Base-by-base conservation (phyloP, 1,140 invertebrate species). In the Drosophila azteca region DNA sequence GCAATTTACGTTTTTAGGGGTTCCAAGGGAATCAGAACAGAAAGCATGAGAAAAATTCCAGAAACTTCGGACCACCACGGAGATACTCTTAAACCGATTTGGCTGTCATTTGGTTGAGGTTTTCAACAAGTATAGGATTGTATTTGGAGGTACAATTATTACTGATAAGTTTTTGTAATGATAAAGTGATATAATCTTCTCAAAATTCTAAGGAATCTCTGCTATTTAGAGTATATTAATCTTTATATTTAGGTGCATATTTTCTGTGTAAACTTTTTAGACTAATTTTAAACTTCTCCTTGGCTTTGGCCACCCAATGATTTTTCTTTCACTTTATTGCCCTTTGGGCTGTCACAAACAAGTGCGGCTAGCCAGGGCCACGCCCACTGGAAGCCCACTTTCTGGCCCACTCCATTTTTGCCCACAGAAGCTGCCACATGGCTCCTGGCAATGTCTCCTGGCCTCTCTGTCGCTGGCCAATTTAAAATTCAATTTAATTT, bases 401-500 rank as follows among this genome's bases (percentile, higher is more conserved):
- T 35, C 6, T 2, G 15, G 11, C 11, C 7, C 8, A 43, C 62
- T 24, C 17, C 11, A 15, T 20, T n/a, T n/a, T n/a, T n/a, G n/a
- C n/a, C n/a, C n/a, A 49, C 65, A 55, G 41, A 70, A 39, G 43
- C n/a, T n/a, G n/a, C n/a, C n/a, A n/a, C 69, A 73, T 20, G 17
- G 22, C 22, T 24, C 22, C 64, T 55, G 49, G 51, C 57, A 51
- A 63, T 41, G 53, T 75, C 59, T 73, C 22, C 15, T 35, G 51
- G 52, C 43, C 67, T 59, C 67, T 59, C 49, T 41, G 48, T 54
- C 68, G 57, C 31, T 64, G 70, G 83, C 79, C 83, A 87, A 88
- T 87, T 87, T 68, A 83, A 79, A 88, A 87, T 88, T 87, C 83
- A 87, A 87, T 87, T 87, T 87, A 76, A 88, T 76, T 87, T 79